Percentiles rank a stretch among this genome's conserved stretches.
Conservation (phyloP, 1,140 invertebrate species). For the Diuraphis noxia region DNA sequence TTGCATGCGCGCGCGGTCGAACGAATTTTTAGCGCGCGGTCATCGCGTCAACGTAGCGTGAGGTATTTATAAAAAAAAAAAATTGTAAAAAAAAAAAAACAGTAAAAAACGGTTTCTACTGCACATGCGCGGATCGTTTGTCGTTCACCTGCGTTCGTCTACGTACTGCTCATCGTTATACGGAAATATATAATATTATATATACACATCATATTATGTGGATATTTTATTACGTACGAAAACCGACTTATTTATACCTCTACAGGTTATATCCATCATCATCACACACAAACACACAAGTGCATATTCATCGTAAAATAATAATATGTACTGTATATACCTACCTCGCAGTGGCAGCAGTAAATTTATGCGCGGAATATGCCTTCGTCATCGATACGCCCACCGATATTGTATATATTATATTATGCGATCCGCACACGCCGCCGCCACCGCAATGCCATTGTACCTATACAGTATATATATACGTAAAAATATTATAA, state of each 20-base stretch:
- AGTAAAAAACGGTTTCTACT: not conserved
- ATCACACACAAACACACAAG: too few species aligned
- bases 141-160: not conserved
- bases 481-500: not conserved
- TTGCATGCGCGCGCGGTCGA: not conserved
- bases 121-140: not conserved
- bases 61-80: not conserved
- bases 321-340: not conserved
- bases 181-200: not conserved
- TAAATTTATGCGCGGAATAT: slow-evolving; percentile 7
- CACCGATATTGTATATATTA: not conserved
- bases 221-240: not conserved
- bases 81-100: not conserved
- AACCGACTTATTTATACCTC: not conserved
- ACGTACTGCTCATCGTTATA: not conserved
- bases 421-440: not conserved
- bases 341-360: not conserved
- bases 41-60: not conserved
- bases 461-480: not conserved
- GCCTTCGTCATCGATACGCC: slow-evolving; percentile 39
- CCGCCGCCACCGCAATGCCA: not conserved
- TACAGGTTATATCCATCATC: too few species aligned
- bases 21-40: not conserved
- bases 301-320: too few species aligned
- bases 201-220: too few species aligned